phyloP scores from a whole-genome alignment of 1,140 invertebrate genomes.

The Drosophila bifasciata region DNA sequence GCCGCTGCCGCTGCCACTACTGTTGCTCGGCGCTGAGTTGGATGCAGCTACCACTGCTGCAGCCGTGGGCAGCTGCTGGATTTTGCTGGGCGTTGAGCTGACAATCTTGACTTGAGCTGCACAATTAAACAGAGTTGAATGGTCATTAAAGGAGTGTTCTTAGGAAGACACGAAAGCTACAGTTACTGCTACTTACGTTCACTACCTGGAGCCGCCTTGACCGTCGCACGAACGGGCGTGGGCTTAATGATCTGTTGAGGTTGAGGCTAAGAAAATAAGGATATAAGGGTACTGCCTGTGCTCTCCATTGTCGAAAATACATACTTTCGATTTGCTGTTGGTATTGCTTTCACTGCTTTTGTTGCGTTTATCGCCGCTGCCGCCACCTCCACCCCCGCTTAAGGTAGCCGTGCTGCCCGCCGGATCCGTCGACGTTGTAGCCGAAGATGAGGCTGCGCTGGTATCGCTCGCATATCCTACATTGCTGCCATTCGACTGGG shows the following conservation, averaged over 20 bases:
- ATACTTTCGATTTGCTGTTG: constrained; percentile 80
- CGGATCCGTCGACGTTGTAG: constrained; percentile 85
- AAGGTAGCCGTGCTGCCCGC: constrained; percentile 65
- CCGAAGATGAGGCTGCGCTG: constrained; percentile 65
- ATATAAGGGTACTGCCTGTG: neutral
- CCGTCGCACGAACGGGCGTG: constrained; percentile 89
- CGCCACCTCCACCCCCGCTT: constrained; percentile 85
- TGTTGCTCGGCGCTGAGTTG: constrained; percentile 47
- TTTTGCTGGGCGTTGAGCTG: constrained; percentile 84
- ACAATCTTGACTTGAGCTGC: constrained; percentile 78
- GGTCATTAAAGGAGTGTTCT: neutral
- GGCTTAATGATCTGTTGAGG: constrained; percentile 88
- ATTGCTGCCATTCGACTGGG: constrained; percentile 69
- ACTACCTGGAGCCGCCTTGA: constrained; percentile 85
- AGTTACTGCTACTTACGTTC: constrained; percentile 57
- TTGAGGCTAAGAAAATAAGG: constrained; percentile 50
- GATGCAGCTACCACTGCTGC: constrained; percentile 60
- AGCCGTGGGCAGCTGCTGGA: constrained; percentile 61
- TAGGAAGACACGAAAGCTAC: neutral
- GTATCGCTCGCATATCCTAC: constrained; percentile 73
- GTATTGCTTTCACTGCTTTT: constrained; percentile 84
- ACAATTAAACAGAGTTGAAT: neutral
- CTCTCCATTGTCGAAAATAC: constrained; percentile 16
- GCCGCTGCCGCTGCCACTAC: constrained; percentile 19
- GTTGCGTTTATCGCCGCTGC: constrained; percentile 89